Percentiles rank a stretch among this genome's conserved stretches.
phyloP scores from a whole-genome alignment of 2,797 vertebrate species.

The Arrhamphus sclerolepis region DNA sequence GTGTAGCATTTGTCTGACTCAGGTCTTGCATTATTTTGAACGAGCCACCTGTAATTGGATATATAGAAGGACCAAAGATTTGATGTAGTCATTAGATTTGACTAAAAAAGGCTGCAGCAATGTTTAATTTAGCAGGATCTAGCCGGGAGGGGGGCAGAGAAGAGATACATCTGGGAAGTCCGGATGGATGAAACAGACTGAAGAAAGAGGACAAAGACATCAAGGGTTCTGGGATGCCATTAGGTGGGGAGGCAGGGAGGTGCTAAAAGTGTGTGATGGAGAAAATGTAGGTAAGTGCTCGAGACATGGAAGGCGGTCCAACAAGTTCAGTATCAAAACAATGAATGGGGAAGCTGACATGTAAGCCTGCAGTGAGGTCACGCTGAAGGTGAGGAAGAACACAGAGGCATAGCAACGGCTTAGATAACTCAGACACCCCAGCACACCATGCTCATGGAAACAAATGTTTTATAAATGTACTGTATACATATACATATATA shows the following conservation, averaged over 20 bases:
- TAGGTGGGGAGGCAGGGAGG: constrained; percentile 55
- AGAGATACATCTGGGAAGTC: constrained; percentile 57
- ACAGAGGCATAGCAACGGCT: constrained; percentile 21
- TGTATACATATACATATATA: too few relatives aligned
- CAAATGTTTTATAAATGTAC: too few relatives aligned
- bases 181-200: constrained; percentile 63
- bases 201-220: constrained; percentile 55
- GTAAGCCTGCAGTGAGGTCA: constrained; percentile 67
- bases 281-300: constrained; percentile 43
- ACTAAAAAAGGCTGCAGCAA: constrained; percentile 53
- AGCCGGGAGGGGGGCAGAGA: constrained; percentile 44
- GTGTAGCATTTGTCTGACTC: constrained; percentile 72
- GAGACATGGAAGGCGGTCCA: constrained; percentile 40
- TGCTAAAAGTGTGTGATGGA: constrained; percentile 57
- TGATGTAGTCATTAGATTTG: constrained; percentile 4
- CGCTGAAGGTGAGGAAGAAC: constrained; percentile 66
- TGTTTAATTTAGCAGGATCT: constrained; percentile 77
- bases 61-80: constrained; percentile 66
- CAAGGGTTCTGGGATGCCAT: constrained; percentile 52
- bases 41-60: constrained; percentile 79
- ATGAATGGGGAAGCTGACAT: constrained; percentile 38
- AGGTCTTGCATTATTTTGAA: constrained; percentile 68
- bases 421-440: constrained; percentile 40
- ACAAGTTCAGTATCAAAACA: constrained; percentile 53
- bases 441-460: neutral